These are phyloP conservation scores for Panorpa germanica DNA, from an alignment of 2,888 invertebrate genomes.

Conservation along the genomic window DNA sequence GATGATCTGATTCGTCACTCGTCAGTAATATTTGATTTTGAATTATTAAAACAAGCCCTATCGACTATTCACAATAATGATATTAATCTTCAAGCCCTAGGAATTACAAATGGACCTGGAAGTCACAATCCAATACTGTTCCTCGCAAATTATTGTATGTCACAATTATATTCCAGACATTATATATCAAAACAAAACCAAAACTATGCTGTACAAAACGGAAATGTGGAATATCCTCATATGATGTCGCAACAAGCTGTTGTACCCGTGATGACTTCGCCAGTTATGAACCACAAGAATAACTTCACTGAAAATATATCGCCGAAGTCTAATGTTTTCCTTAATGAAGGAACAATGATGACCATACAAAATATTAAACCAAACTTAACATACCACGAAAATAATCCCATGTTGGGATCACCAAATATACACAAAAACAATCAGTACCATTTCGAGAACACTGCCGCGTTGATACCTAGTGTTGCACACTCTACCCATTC, in stretches of 20 bases:
- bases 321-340: conserved; percentile 9
- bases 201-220: conserved; percentile 13
- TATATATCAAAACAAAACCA: no score
- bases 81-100: conserved; percentile 16
- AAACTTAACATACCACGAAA: no score
- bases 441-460: no score
- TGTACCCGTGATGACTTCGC: conserved; percentile 15
- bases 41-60: conserved; percentile 42
- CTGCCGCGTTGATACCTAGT: no score
- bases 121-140: conserved; percentile 50
- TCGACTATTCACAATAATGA: conserved; percentile 30
- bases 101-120: no score
- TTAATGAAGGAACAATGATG: no score
- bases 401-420: no score
- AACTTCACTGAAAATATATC: conserved; percentile 13
- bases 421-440: no score
- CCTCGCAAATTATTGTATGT: conserved; percentile 59
- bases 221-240: conserved; percentile 22
- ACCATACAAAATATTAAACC: no score
- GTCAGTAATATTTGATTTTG: conserved; percentile 45
- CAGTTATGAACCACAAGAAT: conserved; percentile 13
- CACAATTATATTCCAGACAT: conserved; percentile 47
- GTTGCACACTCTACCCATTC: no score
- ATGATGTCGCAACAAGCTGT: conserved; percentile 18
- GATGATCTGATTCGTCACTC: conserved; percentile 50